Conservation (phyloP, 2,113 vertebrate genomes). For the Heptranchias perlo region DNA sequence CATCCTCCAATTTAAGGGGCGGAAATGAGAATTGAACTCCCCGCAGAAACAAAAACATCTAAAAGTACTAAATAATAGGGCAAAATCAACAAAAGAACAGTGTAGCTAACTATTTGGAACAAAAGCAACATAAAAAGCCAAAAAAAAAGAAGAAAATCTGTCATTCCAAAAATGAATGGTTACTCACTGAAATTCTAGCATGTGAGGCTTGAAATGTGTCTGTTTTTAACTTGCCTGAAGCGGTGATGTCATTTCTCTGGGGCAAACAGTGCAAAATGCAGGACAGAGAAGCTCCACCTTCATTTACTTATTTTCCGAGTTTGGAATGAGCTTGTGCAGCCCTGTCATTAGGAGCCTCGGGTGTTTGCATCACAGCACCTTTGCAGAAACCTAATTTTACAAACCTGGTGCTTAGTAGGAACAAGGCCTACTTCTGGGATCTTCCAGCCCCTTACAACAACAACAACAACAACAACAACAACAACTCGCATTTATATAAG, state of each 20-base stretch:
- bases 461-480: too few species aligned
- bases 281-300: not conserved
- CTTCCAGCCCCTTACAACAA: not conserved
- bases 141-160: not conserved
- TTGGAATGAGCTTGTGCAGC: not conserved
- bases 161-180: not conserved
- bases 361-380: not conserved
- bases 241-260: not conserved
- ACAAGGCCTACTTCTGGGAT: not conserved
- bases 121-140: not conserved
- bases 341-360: not conserved
- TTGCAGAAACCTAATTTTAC: not conserved
- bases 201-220: not conserved
- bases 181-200: not conserved
- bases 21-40: too few species aligned
- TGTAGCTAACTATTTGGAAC: not conserved
- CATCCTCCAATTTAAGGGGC: too few species aligned
- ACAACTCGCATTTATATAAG: too few species aligned
- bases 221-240: not conserved
- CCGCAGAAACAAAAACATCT: too few species aligned
- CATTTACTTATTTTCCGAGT: not conserved
- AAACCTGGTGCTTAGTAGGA: not conserved
- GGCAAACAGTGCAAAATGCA: not conserved
- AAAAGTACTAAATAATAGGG: too few species aligned
- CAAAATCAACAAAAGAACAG: not conserved